Evolutionary conservation across 2,113 vertebrate genomes (phyloP).

Genomic region (Tenrec ecaudatus): DNA sequence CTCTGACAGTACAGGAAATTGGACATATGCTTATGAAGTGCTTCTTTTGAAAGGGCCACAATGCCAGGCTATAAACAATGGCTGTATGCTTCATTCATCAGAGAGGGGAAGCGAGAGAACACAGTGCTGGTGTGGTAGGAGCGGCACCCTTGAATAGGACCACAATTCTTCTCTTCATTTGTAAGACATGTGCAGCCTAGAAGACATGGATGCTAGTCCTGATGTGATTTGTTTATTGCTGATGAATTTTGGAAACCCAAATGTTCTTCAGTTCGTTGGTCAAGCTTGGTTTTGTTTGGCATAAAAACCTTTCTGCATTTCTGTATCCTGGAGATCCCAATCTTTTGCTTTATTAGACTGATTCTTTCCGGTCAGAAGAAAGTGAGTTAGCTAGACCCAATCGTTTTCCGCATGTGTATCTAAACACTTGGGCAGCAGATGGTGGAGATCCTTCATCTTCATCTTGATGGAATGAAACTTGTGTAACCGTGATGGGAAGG

Average conservation of each 20-base stretch:
- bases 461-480: background rate
- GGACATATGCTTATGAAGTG: slow-evolving; percentile 11
- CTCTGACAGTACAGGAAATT: slow-evolving; percentile 60
- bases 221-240: background rate
- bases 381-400: background rate
- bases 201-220: background rate
- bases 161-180: background rate
- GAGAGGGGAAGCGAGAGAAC: background rate
- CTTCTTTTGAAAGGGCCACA: slow-evolving; percentile 10
- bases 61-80: background rate
- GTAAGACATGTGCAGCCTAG: background rate
- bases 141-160: background rate
- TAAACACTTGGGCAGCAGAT: background rate
- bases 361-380: background rate
- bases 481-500: background rate
- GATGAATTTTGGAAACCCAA: background rate
- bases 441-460: background rate
- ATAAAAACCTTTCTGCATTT: background rate
- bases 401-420: background rate
- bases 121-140: background rate
- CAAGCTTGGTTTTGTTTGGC: background rate
- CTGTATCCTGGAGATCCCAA: background rate
- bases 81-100: background rate
- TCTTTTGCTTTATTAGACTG: background rate
- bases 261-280: background rate